phyloP scores from a whole-genome alignment of 2,797 vertebrate species.

The Thalassophryne amazonica region DNA sequence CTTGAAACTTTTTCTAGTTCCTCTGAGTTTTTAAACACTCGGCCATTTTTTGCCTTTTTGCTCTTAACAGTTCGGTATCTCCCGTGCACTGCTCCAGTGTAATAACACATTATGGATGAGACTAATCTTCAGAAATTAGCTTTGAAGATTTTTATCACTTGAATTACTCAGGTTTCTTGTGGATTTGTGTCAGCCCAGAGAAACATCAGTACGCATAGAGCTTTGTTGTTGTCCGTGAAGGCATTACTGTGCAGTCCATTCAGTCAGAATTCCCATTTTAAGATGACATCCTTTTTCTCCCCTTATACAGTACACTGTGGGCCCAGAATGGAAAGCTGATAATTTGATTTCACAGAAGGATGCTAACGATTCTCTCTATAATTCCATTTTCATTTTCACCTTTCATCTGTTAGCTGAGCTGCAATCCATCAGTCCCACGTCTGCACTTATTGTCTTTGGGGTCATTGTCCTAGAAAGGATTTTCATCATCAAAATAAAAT shows the following conservation, averaged over 20 bases:
- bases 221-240: background rate
- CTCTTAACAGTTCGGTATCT: no score
- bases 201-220: background rate
- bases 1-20: no score
- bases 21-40: no score
- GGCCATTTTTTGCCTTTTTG: no score
- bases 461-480: constrained; percentile 1
- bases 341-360: constrained; percentile 66
- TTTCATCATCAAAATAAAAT: constrained; percentile 10
- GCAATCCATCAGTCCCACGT: constrained; percentile 19
- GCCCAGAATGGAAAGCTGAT: constrained; percentile 60
- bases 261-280: constrained; percentile 8
- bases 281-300: constrained; percentile 25
- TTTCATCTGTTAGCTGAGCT: constrained; percentile 21
- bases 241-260: constrained; percentile 2
- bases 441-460: constrained; percentile 21
- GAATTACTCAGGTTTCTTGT: no score
- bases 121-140: no score
- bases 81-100: no score
- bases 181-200: no score
- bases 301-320: constrained; percentile 26
- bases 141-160: no score
- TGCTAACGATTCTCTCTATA: constrained; percentile 61
- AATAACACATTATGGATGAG: no score
- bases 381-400: constrained; percentile 57